phyloP scores from a whole-genome alignment of 1,140 invertebrate species.

The Drosophila arizonae region DNA sequence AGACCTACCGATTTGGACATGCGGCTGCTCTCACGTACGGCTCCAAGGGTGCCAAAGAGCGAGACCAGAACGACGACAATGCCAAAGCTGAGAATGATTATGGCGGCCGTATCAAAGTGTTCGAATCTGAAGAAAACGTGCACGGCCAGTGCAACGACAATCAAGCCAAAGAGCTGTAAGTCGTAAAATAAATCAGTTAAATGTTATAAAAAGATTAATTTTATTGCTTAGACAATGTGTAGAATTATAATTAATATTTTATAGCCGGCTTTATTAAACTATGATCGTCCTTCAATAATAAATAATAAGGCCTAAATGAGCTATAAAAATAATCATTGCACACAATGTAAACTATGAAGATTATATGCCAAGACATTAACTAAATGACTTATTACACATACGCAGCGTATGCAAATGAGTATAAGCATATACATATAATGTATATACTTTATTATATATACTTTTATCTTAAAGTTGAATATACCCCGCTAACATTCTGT shows the following conservation, averaged over 20 bases:
- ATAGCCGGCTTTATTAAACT: conserved; percentile 16
- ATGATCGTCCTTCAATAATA: background rate
- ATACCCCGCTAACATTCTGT: background rate
- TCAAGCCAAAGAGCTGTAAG: conserved; percentile 63
- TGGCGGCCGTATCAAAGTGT: conserved; percentile 65
- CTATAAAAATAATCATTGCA: no score
- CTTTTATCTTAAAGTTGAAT: no score
- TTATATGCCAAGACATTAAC: no score
- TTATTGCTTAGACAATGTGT: no score
- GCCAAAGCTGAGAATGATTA: conserved; percentile 61
- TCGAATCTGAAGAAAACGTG: conserved; percentile 68
- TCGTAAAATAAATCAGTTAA: conserved; percentile 20
- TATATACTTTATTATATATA: no score
- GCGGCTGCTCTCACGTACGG: conserved; percentile 68
- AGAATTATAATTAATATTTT: background rate
- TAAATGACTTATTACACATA: no score
- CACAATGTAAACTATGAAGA: no score
- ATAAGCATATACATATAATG: no score
- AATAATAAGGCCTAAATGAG: no score
- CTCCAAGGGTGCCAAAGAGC: conserved; percentile 64
- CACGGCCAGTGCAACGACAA: conserved; percentile 59
- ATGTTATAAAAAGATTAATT: no score
- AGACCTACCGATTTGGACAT: conserved; percentile 60
- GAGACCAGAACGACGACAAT: conserved; percentile 52
- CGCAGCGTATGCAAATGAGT: background rate